Evolutionary conservation across 2,113 vertebrate species (phyloP), one percentile per base, ranked within the genome.

Genomic region (Monopterus albus): DNA sequence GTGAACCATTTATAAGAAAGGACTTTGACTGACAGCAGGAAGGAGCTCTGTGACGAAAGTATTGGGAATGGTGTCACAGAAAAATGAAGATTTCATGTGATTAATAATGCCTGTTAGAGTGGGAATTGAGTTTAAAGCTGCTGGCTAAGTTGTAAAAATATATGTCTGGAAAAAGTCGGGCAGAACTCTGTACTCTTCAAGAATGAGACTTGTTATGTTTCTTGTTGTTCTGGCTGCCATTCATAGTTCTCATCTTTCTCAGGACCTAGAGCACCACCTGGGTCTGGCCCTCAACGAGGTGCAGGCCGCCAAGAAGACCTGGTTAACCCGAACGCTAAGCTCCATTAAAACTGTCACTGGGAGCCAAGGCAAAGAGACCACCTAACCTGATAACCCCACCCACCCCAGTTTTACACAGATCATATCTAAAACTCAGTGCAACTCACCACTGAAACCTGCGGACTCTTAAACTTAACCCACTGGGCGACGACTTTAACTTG

Each of bases 271-370:
- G 87, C 98, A 99, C 56, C 96, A 98, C 81, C 89, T 99, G 91
- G 97, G 97, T 78, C 94, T 98, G 70, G 96, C 97, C 23, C 88
- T 99, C 56, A 98, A 94, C 2, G 98, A 99, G 90, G 96, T 98
- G 8, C 97, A 99, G 89, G 97, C 98, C 2, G 96, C 97, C 83
- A 98, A 98, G 92, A 98, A 99, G 94, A 99, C 98, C 1, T 99
- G 98, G 98, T 99, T 99, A 94, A 99, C 98, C 94, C 91, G 97
- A 87, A 99, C 98, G 3, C 94, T 99, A 82, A 99, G 93, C 91
- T 98, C 98, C 88, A 99, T 99, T 91, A 99, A 99, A 92, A 99
- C 97, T 1, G 97, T 95, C 71, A 99, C 98, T 0, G 97, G 97
- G 58, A 94, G 95, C 64, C 97, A 99, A 91, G 97, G 96, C 57